Evolutionary conservation across 2,888 invertebrate genomes (phyloP), one percentile per base, ranked within the genome.

Genomic region (Dendrolimus pini): DNA sequence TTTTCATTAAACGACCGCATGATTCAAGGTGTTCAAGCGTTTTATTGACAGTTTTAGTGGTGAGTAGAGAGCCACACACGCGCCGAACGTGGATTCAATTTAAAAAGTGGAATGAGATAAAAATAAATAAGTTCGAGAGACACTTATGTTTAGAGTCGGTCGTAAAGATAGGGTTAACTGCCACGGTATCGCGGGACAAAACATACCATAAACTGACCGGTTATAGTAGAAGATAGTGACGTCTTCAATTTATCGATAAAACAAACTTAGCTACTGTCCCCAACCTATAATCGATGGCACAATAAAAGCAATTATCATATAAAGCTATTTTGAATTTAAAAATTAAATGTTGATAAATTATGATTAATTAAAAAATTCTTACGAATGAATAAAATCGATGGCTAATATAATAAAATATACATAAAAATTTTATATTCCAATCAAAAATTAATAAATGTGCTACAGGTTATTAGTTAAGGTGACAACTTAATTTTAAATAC

Each of bases 91-190:
- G 83, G 82, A 85, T 87, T 89, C 89, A 89, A 89, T 89, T 90
- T 89, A 88, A 90, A 89, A 88, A 85, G 81, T 82, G 82, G 83
- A 89, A 89, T 88, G 88, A 87, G 87, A 89, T 86, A 87, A 89
- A 87, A 88, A 90, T 89, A 90, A 89, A 89, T 89, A 89, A 89
- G 86, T 84, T 84, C 75, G 76, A 83, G 80, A 88, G 89, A 90
- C 90, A 88, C 89, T 89, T 88, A 89, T 88, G 90, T 89, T 89
- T 89, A 88, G 89, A 87, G 89, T 72, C 80, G 82, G 72, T 83
- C 89, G 83, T 90, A 90, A 89, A 90, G 89, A 90, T 89, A 89
- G 89, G 89, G 89, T 88, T 88, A 89, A 90, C 89, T 87, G 89
- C 83, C 81, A 82, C 79, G 74, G 85, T 85, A 85, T 83, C 85